Base-by-base conservation (phyloP, 2,797 vertebrate genomes). In the Pelodytes ibericus region DNA sequence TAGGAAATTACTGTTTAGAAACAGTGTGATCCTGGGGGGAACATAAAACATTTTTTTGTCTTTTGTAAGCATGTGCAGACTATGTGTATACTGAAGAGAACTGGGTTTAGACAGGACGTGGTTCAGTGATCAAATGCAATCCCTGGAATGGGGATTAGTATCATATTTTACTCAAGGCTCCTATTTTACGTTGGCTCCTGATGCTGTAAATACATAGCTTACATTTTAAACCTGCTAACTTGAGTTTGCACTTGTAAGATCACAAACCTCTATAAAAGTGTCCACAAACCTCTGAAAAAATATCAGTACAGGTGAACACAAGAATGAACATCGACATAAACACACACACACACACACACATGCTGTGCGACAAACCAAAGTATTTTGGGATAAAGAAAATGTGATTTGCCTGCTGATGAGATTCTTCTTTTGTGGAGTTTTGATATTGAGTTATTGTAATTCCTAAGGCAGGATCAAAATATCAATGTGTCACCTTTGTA, bases 141-240 rank as follows among this genome's bases (percentile, higher is more conserved):
- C 36, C 20, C 36, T 49, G 25, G 31, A n/a, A 53, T 51, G 16
- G 11, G n/a, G 27, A 56, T 15, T 63, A 36, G 53, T 29, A 64
- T 25, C 39, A 57, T 56, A 60, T 64, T 31, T 71, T 59, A 30
- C 51, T 22, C 24, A 26, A 51, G 56, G 29, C 25, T 33, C 62
- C 8, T 20, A 15, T 65, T 44, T 30, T 56, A 20, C 31, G n/a
- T 79, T 47, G 30, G 41, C 18, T 60, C 2, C 16, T 2, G 33
- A 15, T 64, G 36, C 51, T 77, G 75, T 71, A 77, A 65, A 77
- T 72, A 16, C 49, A 11, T 53, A 77, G 74, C 75, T 78, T 83
- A 80, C 65, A 26, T 53, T 83, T 78, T 77, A 82, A 81, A 83
- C 63, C 73, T 79, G 76, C 80, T 82, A 74, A 62, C 61, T 49